These are phyloP conservation scores for Ridgeia piscesae DNA, from an alignment of 1,140 invertebrate genomes.

Conservation along the genomic window DNA sequence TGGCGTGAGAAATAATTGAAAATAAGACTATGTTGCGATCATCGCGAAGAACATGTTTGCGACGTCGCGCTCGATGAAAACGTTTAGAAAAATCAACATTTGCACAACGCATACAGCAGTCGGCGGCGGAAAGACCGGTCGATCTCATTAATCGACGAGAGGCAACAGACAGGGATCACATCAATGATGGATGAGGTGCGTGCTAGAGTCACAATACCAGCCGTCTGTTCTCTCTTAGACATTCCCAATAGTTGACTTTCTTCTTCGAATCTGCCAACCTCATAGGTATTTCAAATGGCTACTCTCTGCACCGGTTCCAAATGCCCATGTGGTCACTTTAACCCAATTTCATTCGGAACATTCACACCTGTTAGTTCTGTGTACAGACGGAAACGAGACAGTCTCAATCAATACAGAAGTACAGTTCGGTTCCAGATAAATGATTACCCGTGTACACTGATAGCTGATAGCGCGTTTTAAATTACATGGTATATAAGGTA, in stretches of 20 bases:
- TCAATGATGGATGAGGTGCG: background rate
- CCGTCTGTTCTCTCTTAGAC: background rate
- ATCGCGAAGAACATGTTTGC: background rate
- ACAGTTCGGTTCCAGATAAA: too few relatives aligned
- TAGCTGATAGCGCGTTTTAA: too few relatives aligned
- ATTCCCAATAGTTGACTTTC: background rate
- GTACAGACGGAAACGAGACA: too few relatives aligned
- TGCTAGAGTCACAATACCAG: background rate
- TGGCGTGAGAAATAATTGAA: background rate
- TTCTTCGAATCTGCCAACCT: background rate
- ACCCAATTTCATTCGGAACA: too few relatives aligned
- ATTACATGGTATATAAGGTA: too few relatives aligned
- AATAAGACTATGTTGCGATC: background rate
- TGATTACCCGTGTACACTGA: too few relatives aligned
- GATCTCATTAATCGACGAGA: background rate
- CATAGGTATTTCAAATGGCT: background rate
- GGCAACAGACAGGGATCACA: background rate
- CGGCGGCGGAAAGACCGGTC: background rate
- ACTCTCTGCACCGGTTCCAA: background rate
- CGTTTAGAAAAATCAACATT: background rate
- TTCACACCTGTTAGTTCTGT: too few relatives aligned
- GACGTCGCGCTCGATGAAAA: background rate
- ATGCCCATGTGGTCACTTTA: background rate
- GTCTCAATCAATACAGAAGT: too few relatives aligned
- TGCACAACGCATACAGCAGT: background rate